Conservation (phyloP, 2,888 invertebrate species). For the Cabera pusaria region DNA sequence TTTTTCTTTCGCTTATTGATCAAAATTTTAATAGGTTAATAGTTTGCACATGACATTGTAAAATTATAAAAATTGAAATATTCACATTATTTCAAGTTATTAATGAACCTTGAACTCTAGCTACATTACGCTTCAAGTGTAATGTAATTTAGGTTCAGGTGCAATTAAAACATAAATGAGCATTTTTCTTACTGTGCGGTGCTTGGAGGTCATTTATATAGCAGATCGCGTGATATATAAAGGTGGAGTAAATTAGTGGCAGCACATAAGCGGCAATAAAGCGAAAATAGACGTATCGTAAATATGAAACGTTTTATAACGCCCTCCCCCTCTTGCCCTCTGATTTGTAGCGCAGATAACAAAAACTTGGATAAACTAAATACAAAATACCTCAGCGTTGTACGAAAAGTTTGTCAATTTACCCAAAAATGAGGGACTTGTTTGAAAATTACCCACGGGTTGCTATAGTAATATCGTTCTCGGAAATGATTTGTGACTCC, state of each 20-base stretch:
- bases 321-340: conserved; percentile 42
- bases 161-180: conserved; percentile 42
- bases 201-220: conserved; percentile 43
- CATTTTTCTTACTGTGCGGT: conserved; percentile 35
- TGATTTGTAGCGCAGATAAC: conserved; percentile 50
- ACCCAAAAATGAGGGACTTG: conserved; percentile 32
- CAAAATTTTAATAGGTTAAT: too few relatives aligned
- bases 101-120: conserved; percentile 8
- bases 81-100: background rate
- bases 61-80: too few relatives aligned
- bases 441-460: conserved; percentile 30
- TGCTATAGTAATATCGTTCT: conserved; percentile 29
- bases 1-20: too few relatives aligned
- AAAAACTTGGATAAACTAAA: conserved; percentile 46
- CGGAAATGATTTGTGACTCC: conserved; percentile 21
- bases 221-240: conserved; percentile 49
- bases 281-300: conserved; percentile 59
- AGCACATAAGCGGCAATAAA: conserved; percentile 55
- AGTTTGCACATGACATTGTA: too few relatives aligned
- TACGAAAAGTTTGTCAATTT: conserved; percentile 35
- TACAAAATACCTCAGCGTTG: conserved; percentile 29
- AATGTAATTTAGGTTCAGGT: conserved; percentile 23
- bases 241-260: conserved; percentile 47
- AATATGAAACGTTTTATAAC: conserved; percentile 60
- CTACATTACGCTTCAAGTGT: conserved; percentile 10